phyloP scores from a whole-genome alignment of 2,888 invertebrate species.

The Silvanus unidentatus region DNA sequence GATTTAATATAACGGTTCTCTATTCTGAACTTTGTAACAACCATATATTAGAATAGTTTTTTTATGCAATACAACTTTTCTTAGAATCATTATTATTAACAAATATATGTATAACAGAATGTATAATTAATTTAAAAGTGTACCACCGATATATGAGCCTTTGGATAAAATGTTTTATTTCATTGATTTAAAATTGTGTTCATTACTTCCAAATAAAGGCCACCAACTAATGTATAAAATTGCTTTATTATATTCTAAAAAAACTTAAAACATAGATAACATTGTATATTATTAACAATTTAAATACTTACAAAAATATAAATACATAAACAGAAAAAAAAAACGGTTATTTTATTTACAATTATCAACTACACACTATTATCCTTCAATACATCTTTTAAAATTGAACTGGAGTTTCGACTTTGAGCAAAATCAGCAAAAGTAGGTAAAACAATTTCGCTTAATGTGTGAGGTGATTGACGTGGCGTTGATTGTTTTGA shows the following conservation, averaged over 20 bases:
- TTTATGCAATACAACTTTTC: too few species aligned
- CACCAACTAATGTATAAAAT: not conserved
- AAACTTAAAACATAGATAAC: not conserved
- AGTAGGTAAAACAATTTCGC: constrained; percentile 52
- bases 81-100: too few species aligned
- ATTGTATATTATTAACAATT: constrained; percentile 3
- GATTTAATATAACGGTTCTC: too few species aligned
- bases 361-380: constrained; percentile 48
- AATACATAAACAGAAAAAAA: constrained; percentile 1
- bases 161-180: too few species aligned
- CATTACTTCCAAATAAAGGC: not conserved
- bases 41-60: too few species aligned
- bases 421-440: constrained; percentile 54
- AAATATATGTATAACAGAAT: too few species aligned
- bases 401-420: constrained; percentile 55
- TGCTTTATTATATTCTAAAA: constrained; percentile 4
- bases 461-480: constrained; percentile 47
- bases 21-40: too few species aligned
- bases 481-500: constrained; percentile 38
- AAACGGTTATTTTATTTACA: constrained; percentile 3
- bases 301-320: not conserved
- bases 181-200: too few species aligned
- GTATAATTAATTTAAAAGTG: too few species aligned
- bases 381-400: constrained; percentile 58
- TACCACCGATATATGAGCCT: too few species aligned